Conservation (phyloP, 2,113 vertebrate genomes). For the Perca schrenkii region DNA sequence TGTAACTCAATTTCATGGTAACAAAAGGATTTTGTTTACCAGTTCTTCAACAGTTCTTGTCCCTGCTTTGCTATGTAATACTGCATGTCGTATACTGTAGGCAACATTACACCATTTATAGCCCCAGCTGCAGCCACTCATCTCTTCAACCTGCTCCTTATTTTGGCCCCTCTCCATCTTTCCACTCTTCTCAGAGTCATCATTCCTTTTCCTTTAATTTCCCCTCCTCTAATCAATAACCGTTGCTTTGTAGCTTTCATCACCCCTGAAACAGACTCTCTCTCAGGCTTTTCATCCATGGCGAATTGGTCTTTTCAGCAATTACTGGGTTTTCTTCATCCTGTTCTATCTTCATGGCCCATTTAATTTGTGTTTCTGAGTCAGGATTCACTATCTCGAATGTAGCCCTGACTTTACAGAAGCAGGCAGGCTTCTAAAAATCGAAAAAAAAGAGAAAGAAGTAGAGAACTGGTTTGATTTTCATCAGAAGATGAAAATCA, state of each 20-base stretch:
- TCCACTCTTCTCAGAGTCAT: constrained; percentile 19
- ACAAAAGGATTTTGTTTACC: constrained; percentile 10
- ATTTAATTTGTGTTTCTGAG: constrained; percentile 53
- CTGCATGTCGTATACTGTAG: neutral
- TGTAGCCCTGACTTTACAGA: constrained; percentile 24
- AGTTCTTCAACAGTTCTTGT: neutral
- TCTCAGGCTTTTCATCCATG: constrained; percentile 60
- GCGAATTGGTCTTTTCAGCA: constrained; percentile 63
- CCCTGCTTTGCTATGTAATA: neutral
- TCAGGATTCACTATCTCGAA: constrained; percentile 32
- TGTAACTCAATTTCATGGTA: neutral
- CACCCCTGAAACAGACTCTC: constrained; percentile 47
- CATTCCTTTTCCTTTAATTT: constrained; percentile 41
- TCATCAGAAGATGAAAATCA: constrained; percentile 57
- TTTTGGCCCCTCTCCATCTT: constrained; percentile 37
- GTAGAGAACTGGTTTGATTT: neutral
- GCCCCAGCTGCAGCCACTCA: constrained; percentile 35
- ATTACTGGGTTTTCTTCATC: constrained; percentile 58
- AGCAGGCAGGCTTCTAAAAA: constrained; percentile 29
- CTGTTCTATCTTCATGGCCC: constrained; percentile 56
- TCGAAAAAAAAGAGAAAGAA: neutral
- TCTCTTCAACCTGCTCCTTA: constrained; percentile 62
- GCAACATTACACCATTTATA: neutral
- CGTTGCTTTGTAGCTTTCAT: constrained; percentile 54
- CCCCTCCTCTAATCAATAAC: constrained; percentile 72